Base-by-base conservation (phyloP, 2,888 invertebrate species). In the Elmis aenea region DNA sequence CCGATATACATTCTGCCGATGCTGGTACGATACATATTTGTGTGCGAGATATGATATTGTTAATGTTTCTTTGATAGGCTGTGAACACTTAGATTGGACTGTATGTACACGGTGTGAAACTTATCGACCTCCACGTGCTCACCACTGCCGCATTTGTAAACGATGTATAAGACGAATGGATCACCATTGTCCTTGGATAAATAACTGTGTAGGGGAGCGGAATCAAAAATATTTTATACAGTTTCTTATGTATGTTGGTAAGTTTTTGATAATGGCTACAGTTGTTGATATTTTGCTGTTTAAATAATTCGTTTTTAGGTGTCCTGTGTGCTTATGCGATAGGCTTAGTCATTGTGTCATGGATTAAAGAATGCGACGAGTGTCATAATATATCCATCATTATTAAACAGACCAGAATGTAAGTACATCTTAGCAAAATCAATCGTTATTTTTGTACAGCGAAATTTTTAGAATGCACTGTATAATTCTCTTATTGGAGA, bases 171-270 rank as follows among this genome's bases (percentile, higher is more conserved):
- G 79, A 44, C 72, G 81, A 58, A 85, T 86, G 85, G 86, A 87
- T 61, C 90, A 92, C 66, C 90, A 91, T 65, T 87, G 86, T 68
- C 85, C 88, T 3, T 89, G 88, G 88, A 90, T 92, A 27, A 93
- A 93, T 64, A 93, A 93, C 66, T 92, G 92, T 66, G 89, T 92
- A 3, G 92, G 91, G 25, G 91, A 92, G 68, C 78, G 79, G 57
- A 92, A 93, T 72, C 91, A 92, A 70, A 91, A 90, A 65, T 91
- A 85, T 70, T 92, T 92, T 67, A 77, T 92, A 48, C 86, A 92
- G 61, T 92, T 92, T 72, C 72, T 89, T 45, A 72, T 88, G 23
- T 90, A 86, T 62, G 86, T 86, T 40, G 85, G 62, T 55, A 41
- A 42, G 52, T 48, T 11, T 18, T 18, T 5, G n/a, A 15, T 24